These are phyloP conservation scores for Micromys minutus DNA, from an alignment of 2,113 vertebrate species.

Conservation along the genomic window DNA sequence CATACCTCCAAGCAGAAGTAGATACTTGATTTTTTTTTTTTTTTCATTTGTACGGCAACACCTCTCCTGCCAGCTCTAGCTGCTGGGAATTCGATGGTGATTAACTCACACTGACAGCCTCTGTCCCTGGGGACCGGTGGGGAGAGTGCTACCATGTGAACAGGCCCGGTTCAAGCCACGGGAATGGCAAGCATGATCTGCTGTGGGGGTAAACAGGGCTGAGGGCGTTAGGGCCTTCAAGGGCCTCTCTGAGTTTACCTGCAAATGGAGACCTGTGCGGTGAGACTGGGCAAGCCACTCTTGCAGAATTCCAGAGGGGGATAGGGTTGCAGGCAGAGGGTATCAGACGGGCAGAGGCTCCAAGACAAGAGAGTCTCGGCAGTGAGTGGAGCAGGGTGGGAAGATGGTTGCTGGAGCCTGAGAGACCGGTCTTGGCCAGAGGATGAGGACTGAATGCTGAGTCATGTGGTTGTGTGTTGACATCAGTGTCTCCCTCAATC, in stretches of 20 bases:
- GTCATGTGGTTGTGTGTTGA: neutral
- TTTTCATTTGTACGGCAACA: neutral
- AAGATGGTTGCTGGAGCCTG: neutral
- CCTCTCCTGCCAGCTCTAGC: neutral
- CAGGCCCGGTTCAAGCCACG: neutral
- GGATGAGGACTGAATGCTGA: neutral
- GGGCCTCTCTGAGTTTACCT: neutral
- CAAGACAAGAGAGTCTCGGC: neutral
- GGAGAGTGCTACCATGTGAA: neutral
- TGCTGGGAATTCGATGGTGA: neutral
- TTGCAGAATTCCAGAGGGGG: neutral
- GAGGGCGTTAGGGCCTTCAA: fast-evolving
- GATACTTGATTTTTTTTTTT: neutral
- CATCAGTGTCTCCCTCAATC: neutral
- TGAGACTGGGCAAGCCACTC: neutral
- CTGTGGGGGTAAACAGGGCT: fast-evolving
- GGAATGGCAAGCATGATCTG: fast-evolving
- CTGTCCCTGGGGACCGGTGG: fast-evolving
- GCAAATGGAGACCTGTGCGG: neutral
- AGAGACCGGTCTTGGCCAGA: neutral
- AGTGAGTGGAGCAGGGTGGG: no score
- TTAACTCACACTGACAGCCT: neutral
- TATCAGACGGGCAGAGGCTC: neutral
- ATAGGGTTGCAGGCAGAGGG: neutral
- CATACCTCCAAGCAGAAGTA: neutral